Conservation (phyloP, 2,888 invertebrate genomes). For the Steromphala cineraria region DNA sequence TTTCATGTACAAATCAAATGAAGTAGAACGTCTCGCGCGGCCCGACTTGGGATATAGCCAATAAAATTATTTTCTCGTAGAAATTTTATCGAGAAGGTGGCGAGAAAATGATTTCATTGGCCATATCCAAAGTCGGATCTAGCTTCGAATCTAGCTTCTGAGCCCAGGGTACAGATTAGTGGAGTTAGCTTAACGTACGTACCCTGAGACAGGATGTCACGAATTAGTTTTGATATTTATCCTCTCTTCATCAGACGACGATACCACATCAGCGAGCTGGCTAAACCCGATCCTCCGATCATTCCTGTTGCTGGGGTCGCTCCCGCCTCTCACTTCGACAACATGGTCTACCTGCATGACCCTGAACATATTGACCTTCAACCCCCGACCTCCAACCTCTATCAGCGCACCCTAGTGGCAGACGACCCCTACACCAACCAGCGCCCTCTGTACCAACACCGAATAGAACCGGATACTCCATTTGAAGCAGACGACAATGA, state of each 20-base stretch:
- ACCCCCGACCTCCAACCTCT: slow-evolving; percentile 11
- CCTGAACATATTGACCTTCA: slow-evolving; percentile 13
- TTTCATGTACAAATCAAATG: too few relatives aligned
- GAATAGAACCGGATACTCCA: slow-evolving; percentile 9
- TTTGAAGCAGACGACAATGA: background rate
- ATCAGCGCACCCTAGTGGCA: background rate
- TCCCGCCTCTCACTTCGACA: background rate
- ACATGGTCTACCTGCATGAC: slow-evolving; percentile 7
- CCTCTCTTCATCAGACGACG: background rate
- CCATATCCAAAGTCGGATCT: too few relatives aligned
- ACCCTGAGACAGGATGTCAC: too few relatives aligned
- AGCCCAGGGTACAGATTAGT: too few relatives aligned
- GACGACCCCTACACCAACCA: slow-evolving; percentile 1
- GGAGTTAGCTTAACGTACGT: too few relatives aligned
- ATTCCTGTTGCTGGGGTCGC: background rate
- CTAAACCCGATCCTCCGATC: background rate
- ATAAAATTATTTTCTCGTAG: too few relatives aligned
- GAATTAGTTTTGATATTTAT: too few relatives aligned
- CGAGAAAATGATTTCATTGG: too few relatives aligned
- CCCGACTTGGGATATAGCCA: too few relatives aligned
- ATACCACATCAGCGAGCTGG: background rate
- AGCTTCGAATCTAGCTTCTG: too few relatives aligned
- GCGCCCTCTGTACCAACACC: background rate
- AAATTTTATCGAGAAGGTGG: too few relatives aligned
- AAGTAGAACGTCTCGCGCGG: too few relatives aligned